Base-by-base conservation (phyloP, 1,140 invertebrate species). In the Drosophila cardini region DNA sequence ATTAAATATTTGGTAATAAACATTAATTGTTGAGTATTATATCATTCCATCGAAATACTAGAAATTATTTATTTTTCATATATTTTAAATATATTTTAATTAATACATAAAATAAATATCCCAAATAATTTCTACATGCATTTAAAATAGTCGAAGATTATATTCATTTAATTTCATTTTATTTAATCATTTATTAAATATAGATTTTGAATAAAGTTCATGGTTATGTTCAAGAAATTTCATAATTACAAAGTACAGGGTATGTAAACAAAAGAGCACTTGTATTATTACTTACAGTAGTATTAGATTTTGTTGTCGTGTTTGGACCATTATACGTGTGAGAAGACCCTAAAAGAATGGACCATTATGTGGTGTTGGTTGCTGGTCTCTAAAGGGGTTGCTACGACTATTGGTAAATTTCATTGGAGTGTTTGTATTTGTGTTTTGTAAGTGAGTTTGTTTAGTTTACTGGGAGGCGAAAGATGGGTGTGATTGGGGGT, bases 371-470 rank as follows among this genome's bases (percentile, higher is more conserved):
- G 70, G 50, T 36, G 18, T 15, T 38, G 21, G 61, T 26, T 61
- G 64, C 18, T 18, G 55, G 43, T 18, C 30, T 52, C 43, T 53
- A 40, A 55, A 50, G 56, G 72, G 72, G 58, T 74, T 62, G 52
- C 55, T 46, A 32, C 38, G 46, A 72, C 57, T 74, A 74, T 63
- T 70, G 67, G 72, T 46, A 52, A 74, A 70, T 63, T 70, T 62
- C 58, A 70, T 63, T 68, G 9, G 18, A 69, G 65, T 34, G 34
- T 70, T 48, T 74, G 57, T 52, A 57, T 57, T 62, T 62, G 46
- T 61, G 34, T 55, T 55, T 40, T 56, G 56, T 52, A 40, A 61
- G 48, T 43, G 64, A 69, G 71, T 73, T 55, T 71, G 71, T 53
- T 69, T 73, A 55, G 38, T 46, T 61, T n/a, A 18, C 1, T 21